Conservation (phyloP, 2,797 vertebrate genomes). For the Hemitrygon akajei region DNA sequence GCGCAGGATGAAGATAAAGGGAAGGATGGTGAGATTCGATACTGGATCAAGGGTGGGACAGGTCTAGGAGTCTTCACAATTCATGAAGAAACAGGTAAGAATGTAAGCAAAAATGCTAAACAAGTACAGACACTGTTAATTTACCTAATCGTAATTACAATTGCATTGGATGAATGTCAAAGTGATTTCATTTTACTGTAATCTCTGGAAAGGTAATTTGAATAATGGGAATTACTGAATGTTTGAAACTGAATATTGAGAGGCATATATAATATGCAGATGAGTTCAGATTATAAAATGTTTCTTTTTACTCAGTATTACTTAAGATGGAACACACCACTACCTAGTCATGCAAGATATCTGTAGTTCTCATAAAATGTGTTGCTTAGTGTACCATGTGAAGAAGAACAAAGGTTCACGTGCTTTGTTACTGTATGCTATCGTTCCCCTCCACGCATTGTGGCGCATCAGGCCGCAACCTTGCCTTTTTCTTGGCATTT, state of each 20-base stretch:
- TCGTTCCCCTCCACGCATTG: no score
- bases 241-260: neutral
- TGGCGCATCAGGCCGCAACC: no score
- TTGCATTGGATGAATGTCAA: neutral
- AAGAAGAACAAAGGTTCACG: no score
- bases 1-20: constrained; percentile 78
- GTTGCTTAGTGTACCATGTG: no score
- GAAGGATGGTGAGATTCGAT: constrained; percentile 78
- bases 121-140: neutral
- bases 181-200: neutral
- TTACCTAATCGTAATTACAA: neutral
- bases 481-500: no score
- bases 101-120: neutral
- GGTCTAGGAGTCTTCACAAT: constrained; percentile 76
- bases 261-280: no score
- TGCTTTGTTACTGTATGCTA: no score
- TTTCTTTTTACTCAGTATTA: no score
- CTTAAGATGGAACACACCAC: no score
- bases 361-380: neutral
- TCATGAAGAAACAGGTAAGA: constrained; percentile 82
- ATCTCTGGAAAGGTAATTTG: neutral
- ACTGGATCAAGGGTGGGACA: constrained; percentile 78
- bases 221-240: neutral
- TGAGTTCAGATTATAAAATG: no score
- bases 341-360: no score